A percentile compares a stretch with the other conserved stretches of the same genome.
These are phyloP conservation scores for Heliothis subflexa DNA, from an alignment of 1,140 invertebrate genomes.

Conservation along the genomic window DNA sequence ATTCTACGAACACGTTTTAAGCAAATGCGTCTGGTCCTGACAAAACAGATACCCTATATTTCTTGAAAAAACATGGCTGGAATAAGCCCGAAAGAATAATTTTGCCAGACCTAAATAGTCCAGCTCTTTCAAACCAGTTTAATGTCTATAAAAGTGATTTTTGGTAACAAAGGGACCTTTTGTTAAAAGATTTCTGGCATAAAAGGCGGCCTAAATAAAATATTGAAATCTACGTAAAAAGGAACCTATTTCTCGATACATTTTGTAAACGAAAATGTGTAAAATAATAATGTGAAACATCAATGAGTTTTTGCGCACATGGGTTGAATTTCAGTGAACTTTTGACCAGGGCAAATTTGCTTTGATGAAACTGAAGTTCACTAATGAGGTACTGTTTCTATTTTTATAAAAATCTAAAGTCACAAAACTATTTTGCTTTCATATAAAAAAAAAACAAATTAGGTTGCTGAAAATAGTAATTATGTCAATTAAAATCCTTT, in stretches of 20 bases:
- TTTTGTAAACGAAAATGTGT: slow-evolving; percentile 13
- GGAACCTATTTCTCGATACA: background rate
- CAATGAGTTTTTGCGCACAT: background rate
- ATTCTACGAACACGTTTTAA: background rate
- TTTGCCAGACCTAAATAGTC: background rate
- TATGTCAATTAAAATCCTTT: too few relatives aligned
- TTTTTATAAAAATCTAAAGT: too few relatives aligned
- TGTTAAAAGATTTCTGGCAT: background rate
- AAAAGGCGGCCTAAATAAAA: slow-evolving; percentile 16
- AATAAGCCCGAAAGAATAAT: background rate
- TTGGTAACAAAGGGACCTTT: slow-evolving; percentile 27
- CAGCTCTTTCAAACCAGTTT: slow-evolving; percentile 1
- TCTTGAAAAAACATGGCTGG: background rate
- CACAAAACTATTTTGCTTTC: too few relatives aligned
- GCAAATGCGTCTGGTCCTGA: background rate
- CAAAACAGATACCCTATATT: background rate
- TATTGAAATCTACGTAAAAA: background rate
- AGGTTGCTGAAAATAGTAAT: too few relatives aligned
- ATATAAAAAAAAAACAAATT: too few relatives aligned
- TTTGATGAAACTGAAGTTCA: background rate
- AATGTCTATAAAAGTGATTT: slow-evolving; percentile 26
- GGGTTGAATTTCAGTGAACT: background rate
- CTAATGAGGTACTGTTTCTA: too few relatives aligned
- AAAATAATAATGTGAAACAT: background rate
- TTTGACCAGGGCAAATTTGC: background rate